Base-by-base conservation (phyloP, 2,797 vertebrate species). In the Urocyon cinereoargenteus region DNA sequence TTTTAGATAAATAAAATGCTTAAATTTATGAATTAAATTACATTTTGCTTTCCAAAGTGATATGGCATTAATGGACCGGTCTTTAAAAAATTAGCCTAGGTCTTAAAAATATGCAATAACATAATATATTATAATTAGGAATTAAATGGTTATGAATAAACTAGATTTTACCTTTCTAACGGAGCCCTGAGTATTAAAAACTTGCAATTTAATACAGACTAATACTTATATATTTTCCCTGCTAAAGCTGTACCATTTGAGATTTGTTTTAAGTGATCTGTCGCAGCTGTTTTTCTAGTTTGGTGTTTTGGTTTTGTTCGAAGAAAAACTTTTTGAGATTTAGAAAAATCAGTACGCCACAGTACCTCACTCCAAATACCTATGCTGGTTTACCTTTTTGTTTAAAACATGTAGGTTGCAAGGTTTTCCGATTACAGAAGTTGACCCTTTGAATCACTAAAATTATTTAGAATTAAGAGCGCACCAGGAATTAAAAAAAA, bases 1-100 rank as follows among this genome's bases (percentile, higher is more conserved):
- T 97, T 98, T 98, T 94, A 95, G 66, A 64, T 96, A 96, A 83
- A 78, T 96, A 96, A 97, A 97, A 91, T 86, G 12, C 62, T 85
- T 2, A 94, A 86, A 86, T 64, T 6, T 40, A 85, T 92, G 66
- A 68, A 49, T 86, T 96, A 62, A 97, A 90, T 91, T 95, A 95
- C 51, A 11, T 16, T 5, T 77, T 89, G 87, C 97, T 96, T 34
- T 3, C 64, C 40, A 45, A 66, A 97, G 95, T 97, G 94, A 82
- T 94, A 51, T 57, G 31, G 95, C 97, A 85, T 95, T 93, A 95
- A 82, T 96, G 73, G 78, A 79, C 45, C 83, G 8, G 10, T 93
- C 91, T 97, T 26, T 72, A 84, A 94, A 96, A 96, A 88, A 85
- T 62, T 36, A 92, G 51, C 34, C 22, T 26, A 61, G 40, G 5